Percentiles rank a stretch among this genome's conserved stretches.
Conservation (phyloP, 2,113 vertebrate genomes). For the Danio rerio region GRCz12tu NC_133185.1:28309001-28309500, state of each 20-base stretch:
- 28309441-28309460: not conserved
- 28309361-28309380: constrained; percentile 16
- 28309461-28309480: constrained; percentile 14
- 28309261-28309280: constrained; percentile 5
- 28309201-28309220: not conserved
- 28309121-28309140: constrained; percentile 2
- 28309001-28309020: not conserved
- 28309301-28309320: constrained; percentile 4
- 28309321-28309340: not conserved
- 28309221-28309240: not conserved
- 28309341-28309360: not conserved
- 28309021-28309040: not conserved
- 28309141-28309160: not conserved
- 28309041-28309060: not conserved
- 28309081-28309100: not conserved
- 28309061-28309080: not conserved
- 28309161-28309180: constrained; percentile 1
- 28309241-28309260: not conserved
- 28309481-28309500: not conserved
- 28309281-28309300: constrained; percentile 6
- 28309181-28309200: not conserved
- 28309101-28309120: constrained; percentile 2
- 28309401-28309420: constrained; percentile 28
- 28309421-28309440: not conserved
- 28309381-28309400: constrained; percentile 11